Evolutionary conservation across 2,797 vertebrate genomes (phyloP), one percentile per base, ranked within the genome.

Genomic region (Chelidonichthys spinosus): DNA sequence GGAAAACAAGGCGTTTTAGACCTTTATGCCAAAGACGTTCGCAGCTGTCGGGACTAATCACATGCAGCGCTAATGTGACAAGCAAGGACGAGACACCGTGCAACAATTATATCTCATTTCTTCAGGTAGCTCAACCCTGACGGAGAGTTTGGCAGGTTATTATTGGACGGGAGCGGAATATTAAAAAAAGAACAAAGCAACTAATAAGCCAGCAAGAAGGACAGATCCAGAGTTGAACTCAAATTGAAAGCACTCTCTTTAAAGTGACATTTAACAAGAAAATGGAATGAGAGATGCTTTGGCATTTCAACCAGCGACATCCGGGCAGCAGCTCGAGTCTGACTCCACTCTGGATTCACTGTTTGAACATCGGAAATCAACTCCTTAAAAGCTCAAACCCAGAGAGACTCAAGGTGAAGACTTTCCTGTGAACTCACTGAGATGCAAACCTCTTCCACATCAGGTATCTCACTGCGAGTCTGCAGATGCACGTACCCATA

Each of bases 91-190:
- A 85, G 25, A 83, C 4, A 72, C 61, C 59, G 54, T 66, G 65
- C 66, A 72, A 79, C 78, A 82, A 87, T 85, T 76, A 84, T 43
- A 74, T 64, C 78, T 74, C 62, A 61, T 85, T 79, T 82, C 49
- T 25, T 72, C 66, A 72, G 79, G 53, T 67, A 68, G 73, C 63
- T 82, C 81, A 78, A 33, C 40, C 75, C 54, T 74, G 78, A 69
- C 76, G 78, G 63, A 74, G 14, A 60, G 43, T 63, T 68, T 54
- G 55, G 25, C 13, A 4, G 40, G 6, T 42, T 54, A 52, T 33
- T 50, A 59, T 54, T 49, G 42, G 50, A 72, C 7, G 60, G 59
- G 36, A 69, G 59, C 50, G 11, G 44, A 25, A 60, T 53, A 52
- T 78, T 66, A 72, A 77, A 69, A 64, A 74, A 80, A 56, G 74